These are phyloP conservation scores for Lagodon rhomboides DNA, from an alignment of 2,797 vertebrate genomes.

Conservation along the genomic window DNA sequence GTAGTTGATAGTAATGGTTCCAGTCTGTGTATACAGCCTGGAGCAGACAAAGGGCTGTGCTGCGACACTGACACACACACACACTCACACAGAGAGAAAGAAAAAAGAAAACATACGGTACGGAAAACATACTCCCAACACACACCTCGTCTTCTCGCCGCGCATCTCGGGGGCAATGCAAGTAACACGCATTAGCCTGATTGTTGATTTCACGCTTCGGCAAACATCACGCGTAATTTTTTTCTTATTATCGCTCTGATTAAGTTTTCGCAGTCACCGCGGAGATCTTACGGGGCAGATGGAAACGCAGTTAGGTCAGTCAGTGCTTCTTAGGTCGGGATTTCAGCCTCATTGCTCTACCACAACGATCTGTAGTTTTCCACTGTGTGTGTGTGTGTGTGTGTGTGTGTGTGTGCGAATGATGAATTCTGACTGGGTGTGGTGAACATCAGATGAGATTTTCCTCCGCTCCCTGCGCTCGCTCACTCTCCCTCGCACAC, in stretches of 20 bases:
- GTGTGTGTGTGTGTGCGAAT: slow-evolving; percentile 50
- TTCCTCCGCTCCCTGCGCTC: slow-evolving; percentile 77
- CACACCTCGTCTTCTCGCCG: slow-evolving; percentile 22
- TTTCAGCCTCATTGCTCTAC: slow-evolving; percentile 77
- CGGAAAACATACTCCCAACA: slow-evolving; percentile 26
- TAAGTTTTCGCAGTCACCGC: slow-evolving; percentile 36
- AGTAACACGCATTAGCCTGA: neutral
- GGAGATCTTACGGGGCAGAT: slow-evolving; percentile 50
- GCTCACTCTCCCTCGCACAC: slow-evolving; percentile 16
- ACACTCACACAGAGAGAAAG: slow-evolving; percentile 22
- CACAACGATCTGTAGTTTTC: slow-evolving; percentile 82
- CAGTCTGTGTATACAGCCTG: slow-evolving; percentile 82
- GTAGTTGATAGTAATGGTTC: slow-evolving; percentile 84
- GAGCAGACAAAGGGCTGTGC: slow-evolving; percentile 66
- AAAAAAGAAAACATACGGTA: slow-evolving; percentile 28
- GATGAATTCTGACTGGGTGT: slow-evolving; percentile 85
- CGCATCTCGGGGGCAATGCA: slow-evolving; percentile 16
- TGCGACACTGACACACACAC: slow-evolving; percentile 44
- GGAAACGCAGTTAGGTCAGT: slow-evolving; percentile 75
- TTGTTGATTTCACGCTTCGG: slow-evolving; percentile 29
- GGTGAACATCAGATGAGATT: slow-evolving; percentile 86
- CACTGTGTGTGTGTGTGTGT: slow-evolving; percentile 60
- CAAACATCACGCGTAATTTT: neutral
- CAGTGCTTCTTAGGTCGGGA: slow-evolving; percentile 63
- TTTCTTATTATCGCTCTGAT: slow-evolving; percentile 23